phyloP scores from a whole-genome alignment of 1,140 invertebrate species.

The Nomia melanderi region DNA sequence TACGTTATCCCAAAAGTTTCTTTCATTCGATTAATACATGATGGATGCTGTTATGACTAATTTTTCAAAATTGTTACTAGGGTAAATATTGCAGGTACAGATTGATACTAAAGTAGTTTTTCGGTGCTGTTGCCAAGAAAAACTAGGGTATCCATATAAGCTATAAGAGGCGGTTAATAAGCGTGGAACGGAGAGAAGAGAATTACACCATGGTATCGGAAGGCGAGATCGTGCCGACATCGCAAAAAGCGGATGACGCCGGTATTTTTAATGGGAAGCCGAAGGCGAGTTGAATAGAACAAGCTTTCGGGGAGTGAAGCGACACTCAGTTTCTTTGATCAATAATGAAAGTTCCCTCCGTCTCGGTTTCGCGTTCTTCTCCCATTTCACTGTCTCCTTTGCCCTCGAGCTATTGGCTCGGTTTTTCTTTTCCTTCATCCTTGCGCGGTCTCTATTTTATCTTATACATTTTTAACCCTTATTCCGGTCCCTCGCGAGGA shows the following conservation, averaged over 20 bases:
- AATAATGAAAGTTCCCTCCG: constrained; percentile 69
- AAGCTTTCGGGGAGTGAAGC: constrained; percentile 60
- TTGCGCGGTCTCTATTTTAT: constrained; percentile 48
- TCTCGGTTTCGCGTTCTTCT: constrained; percentile 49
- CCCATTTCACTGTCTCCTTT: constrained; percentile 21
- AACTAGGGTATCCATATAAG: neutral
- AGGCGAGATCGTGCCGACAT: constrained; percentile 42
- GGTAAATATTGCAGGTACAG: too few relatives aligned
- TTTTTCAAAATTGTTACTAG: too few relatives aligned
- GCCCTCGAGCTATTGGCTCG: constrained; percentile 28
- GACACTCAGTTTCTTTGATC: constrained; percentile 71
- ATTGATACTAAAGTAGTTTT: too few relatives aligned
- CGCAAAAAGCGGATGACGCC: constrained; percentile 48
- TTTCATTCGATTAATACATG: too few relatives aligned
- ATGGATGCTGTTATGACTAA: too few relatives aligned
- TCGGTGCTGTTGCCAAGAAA: neutral
- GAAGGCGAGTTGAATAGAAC: constrained; percentile 65
- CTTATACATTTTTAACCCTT: constrained; percentile 73
- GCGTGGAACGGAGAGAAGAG: neutral
- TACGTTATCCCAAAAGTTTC: too few relatives aligned
- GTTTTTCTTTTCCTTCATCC: constrained; percentile 27
- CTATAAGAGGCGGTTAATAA: constrained; percentile 6
- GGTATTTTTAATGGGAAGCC: constrained; percentile 68
- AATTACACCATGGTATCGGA: constrained; percentile 28
- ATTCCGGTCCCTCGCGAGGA: constrained; percentile 57